These are phyloP conservation scores for Phalloptychus januarius DNA, from an alignment of 2,797 vertebrate species.

Conservation along the genomic window DNA sequence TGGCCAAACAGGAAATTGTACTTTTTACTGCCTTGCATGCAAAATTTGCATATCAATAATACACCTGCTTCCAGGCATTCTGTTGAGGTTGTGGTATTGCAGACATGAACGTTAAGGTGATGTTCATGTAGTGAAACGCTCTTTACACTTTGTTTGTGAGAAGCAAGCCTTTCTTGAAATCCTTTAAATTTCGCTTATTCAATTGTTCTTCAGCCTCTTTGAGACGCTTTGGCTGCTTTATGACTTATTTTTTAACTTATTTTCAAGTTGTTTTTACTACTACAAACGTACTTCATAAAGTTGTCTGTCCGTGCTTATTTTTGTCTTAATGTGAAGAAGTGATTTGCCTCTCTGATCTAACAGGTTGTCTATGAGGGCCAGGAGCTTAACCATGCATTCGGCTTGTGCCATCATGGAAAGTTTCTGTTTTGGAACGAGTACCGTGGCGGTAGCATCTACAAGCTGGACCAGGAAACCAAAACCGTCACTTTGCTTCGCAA, in stretches of 20 bases:
- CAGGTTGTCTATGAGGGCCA: conserved; percentile 94
- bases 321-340: not conserved
- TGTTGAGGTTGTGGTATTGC: not conserved
- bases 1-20: not conserved
- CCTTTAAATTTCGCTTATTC: not conserved
- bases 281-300: not conserved
- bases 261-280: not conserved
- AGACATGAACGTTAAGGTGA: not conserved
- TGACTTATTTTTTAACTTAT: not conserved
- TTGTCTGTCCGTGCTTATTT: not conserved
- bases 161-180: not conserved
- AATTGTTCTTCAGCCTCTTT: not conserved
- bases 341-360: conserved; percentile 25
- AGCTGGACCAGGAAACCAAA: conserved; percentile 88
- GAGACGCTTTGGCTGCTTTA: not conserved
- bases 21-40: not conserved
- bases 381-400: conserved; percentile 95
- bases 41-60: not conserved
- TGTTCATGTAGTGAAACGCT: not conserved
- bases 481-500: conserved; percentile 90
- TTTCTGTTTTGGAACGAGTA: conserved; percentile 99
- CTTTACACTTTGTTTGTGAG: not conserved
- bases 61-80: not conserved
- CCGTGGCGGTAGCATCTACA: conserved; percentile 93
- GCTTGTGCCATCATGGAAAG: conserved; percentile 94